Percentiles rank a stretch among this genome's conserved stretches.
phyloP scores from a whole-genome alignment of 2,113 vertebrate species.

The Alligator mississippiensis region DNA sequence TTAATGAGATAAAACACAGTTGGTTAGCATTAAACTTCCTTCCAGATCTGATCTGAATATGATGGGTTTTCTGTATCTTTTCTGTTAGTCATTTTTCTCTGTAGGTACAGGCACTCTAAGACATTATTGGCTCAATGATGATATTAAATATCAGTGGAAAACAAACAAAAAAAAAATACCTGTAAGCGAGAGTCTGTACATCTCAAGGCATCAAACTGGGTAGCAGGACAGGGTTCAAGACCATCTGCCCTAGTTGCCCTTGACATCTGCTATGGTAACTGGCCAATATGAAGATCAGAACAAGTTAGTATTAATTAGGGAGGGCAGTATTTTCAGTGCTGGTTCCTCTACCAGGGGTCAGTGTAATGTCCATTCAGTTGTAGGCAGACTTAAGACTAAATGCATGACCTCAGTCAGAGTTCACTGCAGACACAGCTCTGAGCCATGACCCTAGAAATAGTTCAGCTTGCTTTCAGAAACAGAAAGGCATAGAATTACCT shows the following conservation, averaged over 20 bases:
- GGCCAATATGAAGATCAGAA: slow-evolving; percentile 20
- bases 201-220: neutral
- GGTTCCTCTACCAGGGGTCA: slow-evolving; percentile 44
- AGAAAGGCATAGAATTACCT: slow-evolving; percentile 10
- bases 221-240: slow-evolving; percentile 36
- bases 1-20: neutral
- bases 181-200: neutral
- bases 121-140: neutral
- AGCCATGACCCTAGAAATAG: slow-evolving; percentile 53
- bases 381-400: slow-evolving; percentile 44
- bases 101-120: neutral
- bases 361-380: slow-evolving; percentile 14
- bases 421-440: slow-evolving; percentile 38
- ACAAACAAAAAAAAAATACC: neutral
- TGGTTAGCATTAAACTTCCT: neutral
- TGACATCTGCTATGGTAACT: slow-evolving; percentile 61
- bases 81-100: neutral
- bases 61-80: neutral
- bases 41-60: neutral
- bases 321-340: slow-evolving; percentile 32
- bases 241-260: slow-evolving; percentile 61
- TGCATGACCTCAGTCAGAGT: slow-evolving; percentile 68
- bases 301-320: neutral
- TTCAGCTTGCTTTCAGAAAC: slow-evolving; percentile 14
- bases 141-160: neutral